These are phyloP conservation scores for Prunella himalayana DNA, from an alignment of 2,113 vertebrate species.

Conservation along the genomic window DNA sequence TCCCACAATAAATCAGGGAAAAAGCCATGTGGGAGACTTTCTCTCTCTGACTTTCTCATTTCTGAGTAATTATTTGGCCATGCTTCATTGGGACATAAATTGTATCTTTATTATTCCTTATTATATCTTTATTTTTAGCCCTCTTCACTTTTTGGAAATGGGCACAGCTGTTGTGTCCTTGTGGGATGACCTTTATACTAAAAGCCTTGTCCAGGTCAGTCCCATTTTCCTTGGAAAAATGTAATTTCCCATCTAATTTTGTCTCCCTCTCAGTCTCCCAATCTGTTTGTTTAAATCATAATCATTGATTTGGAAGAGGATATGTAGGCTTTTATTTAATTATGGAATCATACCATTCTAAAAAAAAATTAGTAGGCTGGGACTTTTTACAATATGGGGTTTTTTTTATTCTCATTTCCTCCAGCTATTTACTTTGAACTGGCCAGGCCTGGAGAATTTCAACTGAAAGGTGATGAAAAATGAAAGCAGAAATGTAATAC, in stretches of 20 bases:
- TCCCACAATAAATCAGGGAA: neutral
- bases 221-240: neutral
- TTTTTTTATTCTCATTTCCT: neutral
- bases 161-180: neutral
- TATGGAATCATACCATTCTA: neutral
- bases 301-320: slow-evolving; percentile 9
- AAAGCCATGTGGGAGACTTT: neutral
- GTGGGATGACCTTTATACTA: neutral
- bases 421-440: neutral
- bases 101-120: neutral
- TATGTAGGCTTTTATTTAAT: neutral
- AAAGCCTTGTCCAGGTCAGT: neutral
- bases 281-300: slow-evolving; percentile 1
- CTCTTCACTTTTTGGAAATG: neutral
- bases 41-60: neutral
- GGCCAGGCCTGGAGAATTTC: slow-evolving; percentile 6
- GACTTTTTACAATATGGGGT: neutral
- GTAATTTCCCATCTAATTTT: neutral
- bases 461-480: slow-evolving; percentile 9
- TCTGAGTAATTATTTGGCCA: neutral
- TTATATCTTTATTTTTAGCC: neutral
- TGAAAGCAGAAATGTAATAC: neutral
- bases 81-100: neutral
- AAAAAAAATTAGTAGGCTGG: neutral
- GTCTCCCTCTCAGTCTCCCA: neutral